Percentiles rank a stretch among this genome's conserved stretches.
Evolutionary conservation across 2,797 vertebrate species (phyloP).

Genomic region (Sebastes alutus): DNA sequence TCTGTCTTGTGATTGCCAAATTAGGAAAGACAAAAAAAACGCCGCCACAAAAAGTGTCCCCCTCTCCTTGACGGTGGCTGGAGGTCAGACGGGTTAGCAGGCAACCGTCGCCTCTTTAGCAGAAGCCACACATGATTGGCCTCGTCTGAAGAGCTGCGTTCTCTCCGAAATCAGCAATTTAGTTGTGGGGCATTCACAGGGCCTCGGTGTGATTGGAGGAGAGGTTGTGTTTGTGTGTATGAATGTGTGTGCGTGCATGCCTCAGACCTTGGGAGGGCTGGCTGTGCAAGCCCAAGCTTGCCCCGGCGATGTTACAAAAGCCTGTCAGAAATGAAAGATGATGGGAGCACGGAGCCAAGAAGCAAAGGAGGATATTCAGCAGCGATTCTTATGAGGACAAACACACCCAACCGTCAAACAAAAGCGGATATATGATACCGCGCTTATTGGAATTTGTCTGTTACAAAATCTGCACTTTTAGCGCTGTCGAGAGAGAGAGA

Average conservation of each 20-base stretch:
- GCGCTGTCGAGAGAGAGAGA: not conserved
- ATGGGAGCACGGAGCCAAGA: slow-evolving; percentile 31
- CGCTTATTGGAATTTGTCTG: slow-evolving; percentile 31
- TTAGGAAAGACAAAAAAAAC: not conserved
- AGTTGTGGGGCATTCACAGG: slow-evolving; percentile 42
- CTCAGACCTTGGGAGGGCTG: slow-evolving; percentile 82
- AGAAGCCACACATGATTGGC: slow-evolving; percentile 65
- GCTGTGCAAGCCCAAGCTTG: slow-evolving; percentile 77
- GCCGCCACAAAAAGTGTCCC: not conserved
- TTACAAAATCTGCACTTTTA: slow-evolving; percentile 28
- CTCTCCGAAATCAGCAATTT: slow-evolving; percentile 71
- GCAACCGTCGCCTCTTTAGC: slow-evolving; percentile 52
- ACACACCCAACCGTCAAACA: slow-evolving; percentile 29
- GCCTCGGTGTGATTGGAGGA: slow-evolving; percentile 69
- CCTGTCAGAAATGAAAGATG: slow-evolving; percentile 73
- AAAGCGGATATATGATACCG: slow-evolving; percentile 54
- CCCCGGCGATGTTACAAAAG: slow-evolving; percentile 68
- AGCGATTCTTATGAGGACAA: slow-evolving; percentile 43
- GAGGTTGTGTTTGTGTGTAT: slow-evolving; percentile 38
- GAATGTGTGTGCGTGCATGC: slow-evolving; percentile 51
- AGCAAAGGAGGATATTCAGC: slow-evolving; percentile 28
- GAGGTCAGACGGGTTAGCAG: slow-evolving; percentile 62
- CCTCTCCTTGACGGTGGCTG: slow-evolving; percentile 31
- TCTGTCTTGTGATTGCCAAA: slow-evolving; percentile 35
- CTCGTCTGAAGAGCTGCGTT: slow-evolving; percentile 60